These are phyloP conservation scores for Sphenopsis melanotis DNA, from an alignment of 2,797 vertebrate species.

Conservation along the genomic window DNA sequence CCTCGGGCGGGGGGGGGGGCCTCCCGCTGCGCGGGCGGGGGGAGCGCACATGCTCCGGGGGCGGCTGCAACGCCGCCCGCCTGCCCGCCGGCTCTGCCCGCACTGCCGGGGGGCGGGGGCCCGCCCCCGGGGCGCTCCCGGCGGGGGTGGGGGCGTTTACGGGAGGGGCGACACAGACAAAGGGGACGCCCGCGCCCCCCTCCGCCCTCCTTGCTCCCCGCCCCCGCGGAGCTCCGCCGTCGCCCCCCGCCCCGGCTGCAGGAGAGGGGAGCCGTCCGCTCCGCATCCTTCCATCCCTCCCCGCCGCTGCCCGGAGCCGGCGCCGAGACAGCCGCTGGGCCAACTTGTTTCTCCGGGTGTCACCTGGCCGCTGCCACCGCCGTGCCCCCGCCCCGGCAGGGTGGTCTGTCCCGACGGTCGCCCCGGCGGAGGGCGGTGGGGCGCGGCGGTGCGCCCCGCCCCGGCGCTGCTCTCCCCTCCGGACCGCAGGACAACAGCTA, in stretches of 20 bases:
- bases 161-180: not conserved
- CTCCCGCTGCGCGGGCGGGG: slow-evolving; percentile 38
- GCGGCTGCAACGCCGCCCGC: not conserved
- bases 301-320: not conserved
- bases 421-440: not conserved
- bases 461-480: not conserved
- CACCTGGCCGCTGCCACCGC: not conserved
- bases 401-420: not conserved
- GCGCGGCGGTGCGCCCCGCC: not conserved
- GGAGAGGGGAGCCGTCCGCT: not conserved
- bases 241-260: not conserved
- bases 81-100: not conserved
- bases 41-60: slow-evolving; percentile 43
- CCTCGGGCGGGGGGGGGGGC: not conserved
- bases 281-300: not conserved
- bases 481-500: not conserved
- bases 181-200: slow-evolving; percentile 5
- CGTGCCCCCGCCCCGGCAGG: not conserved
- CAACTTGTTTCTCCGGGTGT: not conserved
- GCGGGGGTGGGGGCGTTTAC: not conserved
- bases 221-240: not conserved
- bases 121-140: not conserved
- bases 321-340: not conserved
- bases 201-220: not conserved
- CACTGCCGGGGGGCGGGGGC: too few species aligned